A percentile compares a stretch with the other conserved stretches of the same genome.
Conservation (phyloP, 2,797 vertebrate genomes). For the Catostomus latipinnis region DNA sequence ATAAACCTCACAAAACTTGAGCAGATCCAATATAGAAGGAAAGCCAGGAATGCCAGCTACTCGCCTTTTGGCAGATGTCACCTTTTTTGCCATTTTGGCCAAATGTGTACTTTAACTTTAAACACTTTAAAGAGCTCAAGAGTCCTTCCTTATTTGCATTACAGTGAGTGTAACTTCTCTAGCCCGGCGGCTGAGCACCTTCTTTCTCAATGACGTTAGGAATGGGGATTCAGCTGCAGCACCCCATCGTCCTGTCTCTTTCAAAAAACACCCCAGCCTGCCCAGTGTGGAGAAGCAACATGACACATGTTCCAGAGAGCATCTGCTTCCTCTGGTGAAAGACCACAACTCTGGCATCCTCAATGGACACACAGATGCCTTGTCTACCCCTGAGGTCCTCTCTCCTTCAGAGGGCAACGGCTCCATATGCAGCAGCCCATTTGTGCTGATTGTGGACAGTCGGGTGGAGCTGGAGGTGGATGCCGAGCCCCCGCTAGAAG, state of each 20-base stretch:
- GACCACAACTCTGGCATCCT: slow-evolving; percentile 18
- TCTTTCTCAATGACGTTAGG: slow-evolving; percentile 72
- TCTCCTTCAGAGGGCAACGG: slow-evolving; percentile 31
- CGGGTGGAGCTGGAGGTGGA: slow-evolving; percentile 67
- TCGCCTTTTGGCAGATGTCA: too few relatives aligned
- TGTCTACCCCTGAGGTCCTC: slow-evolving; percentile 52
- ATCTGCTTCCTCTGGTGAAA: slow-evolving; percentile 64
- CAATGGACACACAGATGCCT: slow-evolving; percentile 43
- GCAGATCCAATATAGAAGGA: too few relatives aligned
- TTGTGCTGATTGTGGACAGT: slow-evolving; percentile 64
- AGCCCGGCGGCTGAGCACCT: slow-evolving; percentile 72
- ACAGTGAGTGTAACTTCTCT: slow-evolving; percentile 76
- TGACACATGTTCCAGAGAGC: slow-evolving; percentile 64
- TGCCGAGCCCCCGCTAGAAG: slow-evolving; percentile 69
- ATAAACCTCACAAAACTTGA: too few relatives aligned
- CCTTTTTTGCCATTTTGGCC: too few relatives aligned
- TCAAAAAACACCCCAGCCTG: slow-evolving; percentile 39
- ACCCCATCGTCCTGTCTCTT: slow-evolving; percentile 45
- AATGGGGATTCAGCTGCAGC: slow-evolving; percentile 33
- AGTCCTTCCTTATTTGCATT: neutral
- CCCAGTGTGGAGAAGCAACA: slow-evolving; percentile 53
- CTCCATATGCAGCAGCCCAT: slow-evolving; percentile 62
- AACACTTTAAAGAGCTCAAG: neutral
- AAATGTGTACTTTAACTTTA: neutral
- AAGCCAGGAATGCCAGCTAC: too few relatives aligned